A percentile compares a stretch with the other conserved stretches of the same genome.
Conservation (phyloP, 2,888 invertebrate species). For the Rhabditoides inermis region DNA sequence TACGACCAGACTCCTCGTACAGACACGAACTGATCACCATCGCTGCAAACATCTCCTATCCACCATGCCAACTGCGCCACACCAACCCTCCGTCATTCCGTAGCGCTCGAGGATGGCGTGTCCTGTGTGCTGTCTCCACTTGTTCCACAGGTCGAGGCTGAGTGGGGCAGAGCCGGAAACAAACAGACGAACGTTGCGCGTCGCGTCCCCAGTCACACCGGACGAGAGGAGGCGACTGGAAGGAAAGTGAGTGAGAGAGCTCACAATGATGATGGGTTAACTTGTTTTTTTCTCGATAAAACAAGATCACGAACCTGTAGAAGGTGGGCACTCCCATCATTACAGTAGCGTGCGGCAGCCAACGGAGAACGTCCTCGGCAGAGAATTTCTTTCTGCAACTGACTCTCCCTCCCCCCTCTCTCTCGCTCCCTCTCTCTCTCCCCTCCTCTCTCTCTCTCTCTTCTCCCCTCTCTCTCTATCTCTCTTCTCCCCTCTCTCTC, state of each 20-base stretch:
- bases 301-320: slow-evolving; percentile 29
- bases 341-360: slow-evolving; percentile 40
- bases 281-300: no score
- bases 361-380: slow-evolving; percentile 33
- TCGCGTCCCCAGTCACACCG: slow-evolving; percentile 25
- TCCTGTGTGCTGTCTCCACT: slow-evolving; percentile 69
- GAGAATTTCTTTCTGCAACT: slow-evolving; percentile 38
- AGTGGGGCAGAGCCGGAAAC: slow-evolving; percentile 74
- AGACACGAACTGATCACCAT: slow-evolving; percentile 44
- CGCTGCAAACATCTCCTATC: slow-evolving; percentile 19
- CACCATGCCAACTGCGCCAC: no score
- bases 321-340: slow-evolving; percentile 51
- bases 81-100: slow-evolving; percentile 72
- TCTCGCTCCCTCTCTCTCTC: no score
- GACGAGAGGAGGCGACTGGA: slow-evolving; percentile 30
- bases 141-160: slow-evolving; percentile 59
- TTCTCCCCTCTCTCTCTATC: no score
- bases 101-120: slow-evolving; percentile 71
- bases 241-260: no score
- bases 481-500: no score
- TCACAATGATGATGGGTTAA: no score
- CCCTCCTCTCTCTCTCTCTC: no score
- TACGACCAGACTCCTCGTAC: slow-evolving; percentile 28
- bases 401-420: no score
- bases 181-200: slow-evolving; percentile 61